phyloP scores from a whole-genome alignment of 1,140 invertebrate genomes.

The Nephila pilipes region DNA sequence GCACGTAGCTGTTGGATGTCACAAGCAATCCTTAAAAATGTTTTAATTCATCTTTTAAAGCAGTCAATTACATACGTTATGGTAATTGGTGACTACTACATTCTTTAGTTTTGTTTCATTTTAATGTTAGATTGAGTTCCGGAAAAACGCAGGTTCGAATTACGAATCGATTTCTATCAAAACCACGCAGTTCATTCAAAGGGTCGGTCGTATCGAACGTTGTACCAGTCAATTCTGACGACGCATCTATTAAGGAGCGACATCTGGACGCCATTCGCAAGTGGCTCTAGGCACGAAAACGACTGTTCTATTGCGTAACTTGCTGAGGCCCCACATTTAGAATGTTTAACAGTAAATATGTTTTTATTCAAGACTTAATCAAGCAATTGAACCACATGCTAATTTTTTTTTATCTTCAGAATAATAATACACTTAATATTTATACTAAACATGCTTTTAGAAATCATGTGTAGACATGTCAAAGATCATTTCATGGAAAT shows the following conservation, averaged over 20 bases:
- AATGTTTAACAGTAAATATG: not conserved
- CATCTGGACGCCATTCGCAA: not conserved
- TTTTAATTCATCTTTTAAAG: no score
- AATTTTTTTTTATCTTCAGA: no score
- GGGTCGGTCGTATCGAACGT: not conserved
- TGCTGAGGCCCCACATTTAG: not conserved
- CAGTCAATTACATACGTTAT: no score
- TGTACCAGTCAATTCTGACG: not conserved
- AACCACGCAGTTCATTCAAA: not conserved
- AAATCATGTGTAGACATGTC: no score
- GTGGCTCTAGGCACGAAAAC: not conserved
- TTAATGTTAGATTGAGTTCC: no score
- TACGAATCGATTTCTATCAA: not conserved
- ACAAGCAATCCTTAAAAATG: no score
- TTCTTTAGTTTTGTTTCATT: not conserved
- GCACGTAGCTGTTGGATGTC: no score
- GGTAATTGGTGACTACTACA: not conserved
- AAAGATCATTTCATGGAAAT: no score
- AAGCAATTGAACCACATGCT: no score
- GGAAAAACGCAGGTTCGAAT: not conserved
- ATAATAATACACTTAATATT: no score
- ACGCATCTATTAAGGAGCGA: constrained; percentile 1
- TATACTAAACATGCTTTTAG: no score
- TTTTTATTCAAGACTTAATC: no score
- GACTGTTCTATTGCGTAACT: not conserved